Evolutionary conservation across 2,113 vertebrate genomes (phyloP), one percentile per base, ranked within the genome.

Genomic region (Ursus arctos): DNA sequence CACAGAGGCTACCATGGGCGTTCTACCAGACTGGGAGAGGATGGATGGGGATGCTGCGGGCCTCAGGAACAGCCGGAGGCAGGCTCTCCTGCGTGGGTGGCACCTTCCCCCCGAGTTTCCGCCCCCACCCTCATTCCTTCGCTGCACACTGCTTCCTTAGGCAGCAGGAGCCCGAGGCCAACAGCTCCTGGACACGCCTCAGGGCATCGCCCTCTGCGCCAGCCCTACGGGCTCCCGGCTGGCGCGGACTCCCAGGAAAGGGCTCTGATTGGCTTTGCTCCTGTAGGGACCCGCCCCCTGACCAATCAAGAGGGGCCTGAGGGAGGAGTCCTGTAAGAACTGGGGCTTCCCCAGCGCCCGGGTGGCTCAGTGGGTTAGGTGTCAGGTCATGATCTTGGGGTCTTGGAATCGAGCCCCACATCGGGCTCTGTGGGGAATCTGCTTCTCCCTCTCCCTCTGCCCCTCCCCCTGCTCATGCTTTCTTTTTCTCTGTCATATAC

Each of bases 121-220:
- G 14, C 0, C 69, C 4, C 36, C 10, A 0, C 7, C 40, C 67
- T 3, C 1, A 15, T 1, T 4, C 57, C 33, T 15, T 65, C 69
- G 15, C 22, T 14, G 21, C 5, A 4, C 8, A 7, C 1, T 1
- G 21, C 22, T 4, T 15, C 28, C 57, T 3, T n/a, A 31, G 47
- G 47, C 51, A 12, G 18, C 1, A 8, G 40, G 36, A 40, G 40
- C 10, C 18, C 24, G 11, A 0, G 0, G 13, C 71, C 40, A 2
- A 3, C 15, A 36, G 22, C 18, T 24, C 16, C 57, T 3, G 0
- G n/a, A 59, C 65, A 1, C 2, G 5, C 12, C 43, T 3, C 33
- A 40, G 2, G 2, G 36, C 36, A 0, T 1, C 65, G 2, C 28
- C 65, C 77, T 65, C n/a, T 13, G 1, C 47, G 0, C 3, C 11